A percentile compares a stretch with the other conserved stretches of the same genome.
phyloP scores from a whole-genome alignment of 2,113 vertebrate genomes.

The Hyla sarda region DNA sequence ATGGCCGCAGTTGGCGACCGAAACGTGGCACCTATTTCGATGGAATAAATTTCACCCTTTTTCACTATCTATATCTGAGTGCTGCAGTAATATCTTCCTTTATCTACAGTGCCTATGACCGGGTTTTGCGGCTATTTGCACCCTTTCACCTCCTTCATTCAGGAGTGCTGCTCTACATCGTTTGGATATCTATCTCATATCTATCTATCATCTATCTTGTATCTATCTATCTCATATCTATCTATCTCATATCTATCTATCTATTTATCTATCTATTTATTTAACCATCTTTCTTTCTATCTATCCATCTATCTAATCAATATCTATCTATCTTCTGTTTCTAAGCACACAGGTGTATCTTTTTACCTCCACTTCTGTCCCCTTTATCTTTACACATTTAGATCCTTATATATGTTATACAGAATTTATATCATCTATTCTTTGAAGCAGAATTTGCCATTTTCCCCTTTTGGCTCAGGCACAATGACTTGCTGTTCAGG shows the following conservation, averaged over 20 bases:
- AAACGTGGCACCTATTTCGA: too few species aligned
- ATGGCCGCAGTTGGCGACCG: too few species aligned
- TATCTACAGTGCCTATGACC: too few species aligned
- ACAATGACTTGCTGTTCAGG: not conserved
- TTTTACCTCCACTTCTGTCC: not conserved
- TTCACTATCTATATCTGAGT: too few species aligned
- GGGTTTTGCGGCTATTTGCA: too few species aligned
- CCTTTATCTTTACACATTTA: not conserved
- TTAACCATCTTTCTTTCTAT: constrained; percentile 1
- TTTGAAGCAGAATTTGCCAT: not conserved
- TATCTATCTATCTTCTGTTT: not conserved
- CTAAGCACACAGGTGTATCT: not conserved
- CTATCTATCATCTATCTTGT: not conserved
- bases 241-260: not conserved
- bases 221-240: not conserved
- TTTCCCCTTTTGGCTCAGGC: not conserved
- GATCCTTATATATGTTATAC: not conserved
- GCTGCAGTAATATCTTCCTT: too few species aligned
- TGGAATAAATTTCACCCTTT: too few species aligned
- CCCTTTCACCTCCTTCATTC: too few species aligned
- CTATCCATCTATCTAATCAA: constrained; percentile 6
- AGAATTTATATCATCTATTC: not conserved
- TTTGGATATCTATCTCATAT: not conserved
- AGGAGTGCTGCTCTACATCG: too few species aligned
- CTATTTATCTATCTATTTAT: not conserved